Evolutionary conservation across 2,113 vertebrate genomes (phyloP).

Genomic region (Saimiri boliviensis): DNA sequence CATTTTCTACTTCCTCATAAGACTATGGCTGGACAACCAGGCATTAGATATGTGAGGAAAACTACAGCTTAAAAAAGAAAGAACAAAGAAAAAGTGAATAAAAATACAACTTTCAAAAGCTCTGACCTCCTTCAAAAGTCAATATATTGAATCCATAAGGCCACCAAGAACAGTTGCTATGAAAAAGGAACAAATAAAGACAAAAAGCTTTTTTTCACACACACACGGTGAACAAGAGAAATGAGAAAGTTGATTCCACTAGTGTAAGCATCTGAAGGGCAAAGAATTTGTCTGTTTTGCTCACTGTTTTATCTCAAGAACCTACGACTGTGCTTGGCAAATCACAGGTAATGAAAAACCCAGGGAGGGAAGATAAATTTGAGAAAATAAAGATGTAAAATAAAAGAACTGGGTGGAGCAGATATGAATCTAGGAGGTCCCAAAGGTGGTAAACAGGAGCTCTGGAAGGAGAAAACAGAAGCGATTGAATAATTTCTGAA

Average conservation of each 20-base stretch:
- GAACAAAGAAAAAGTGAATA: neutral
- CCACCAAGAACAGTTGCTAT: neutral
- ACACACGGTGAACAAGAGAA: neutral
- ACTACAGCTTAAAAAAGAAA: neutral
- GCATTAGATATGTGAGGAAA: neutral
- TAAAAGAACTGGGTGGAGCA: neutral
- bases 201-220: neutral
- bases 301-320: neutral
- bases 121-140: neutral
- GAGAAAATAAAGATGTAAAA: neutral
- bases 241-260: neutral
- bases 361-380: neutral
- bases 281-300: neutral
- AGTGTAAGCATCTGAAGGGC: neutral
- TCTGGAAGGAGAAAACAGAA: neutral
- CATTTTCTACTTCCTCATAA: neutral
- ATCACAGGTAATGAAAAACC: neutral
- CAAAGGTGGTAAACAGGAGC: neutral
- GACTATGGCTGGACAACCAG: neutral
- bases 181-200: neutral
- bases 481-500: neutral
- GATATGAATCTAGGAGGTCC: too few relatives aligned
- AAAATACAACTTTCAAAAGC: neutral
- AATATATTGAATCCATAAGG: neutral
- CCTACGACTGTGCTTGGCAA: neutral